A percentile compares a stretch with the other conserved stretches of the same genome.
These are phyloP conservation scores for Pachypeltis micranthus DNA, from an alignment of 1,140 invertebrate genomes.

Conservation along the genomic window DNA sequence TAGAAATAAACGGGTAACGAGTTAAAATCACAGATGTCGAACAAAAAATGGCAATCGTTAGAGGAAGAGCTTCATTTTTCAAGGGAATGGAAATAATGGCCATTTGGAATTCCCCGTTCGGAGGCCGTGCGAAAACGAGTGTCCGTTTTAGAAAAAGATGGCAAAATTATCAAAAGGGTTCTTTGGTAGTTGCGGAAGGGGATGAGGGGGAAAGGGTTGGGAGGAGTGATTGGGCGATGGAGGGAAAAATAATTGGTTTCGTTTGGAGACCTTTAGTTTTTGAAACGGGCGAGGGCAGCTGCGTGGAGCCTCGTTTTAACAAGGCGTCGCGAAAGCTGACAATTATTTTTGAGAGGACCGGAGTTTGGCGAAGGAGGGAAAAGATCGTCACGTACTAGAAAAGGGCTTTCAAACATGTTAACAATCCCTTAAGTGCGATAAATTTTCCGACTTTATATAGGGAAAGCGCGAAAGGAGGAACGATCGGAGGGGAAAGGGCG, in stretches of 20 bases:
- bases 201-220: background rate
- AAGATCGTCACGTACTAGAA: constrained; percentile 2
- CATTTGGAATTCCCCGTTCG: background rate
- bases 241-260: constrained; percentile 1
- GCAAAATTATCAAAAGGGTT: background rate
- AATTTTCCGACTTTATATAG: background rate
- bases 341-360: background rate
- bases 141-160: too few relatives aligned
- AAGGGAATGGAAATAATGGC: background rate
- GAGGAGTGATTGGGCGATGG: background rate
- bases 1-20: too few relatives aligned
- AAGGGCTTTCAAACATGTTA: constrained; percentile 6
- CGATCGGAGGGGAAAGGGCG: background rate
- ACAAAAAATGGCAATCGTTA: too few relatives aligned
- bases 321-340: background rate
- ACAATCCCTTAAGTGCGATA: constrained; percentile 6
- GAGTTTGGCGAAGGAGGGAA: background rate
- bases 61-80: constrained; percentile 5
- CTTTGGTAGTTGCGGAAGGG: background rate
- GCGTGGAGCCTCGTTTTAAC: too few relatives aligned
- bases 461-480: background rate
- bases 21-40: too few relatives aligned
- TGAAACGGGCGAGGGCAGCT: background rate
- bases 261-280: background rate
- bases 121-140: too few relatives aligned